phyloP scores from a whole-genome alignment of 2,797 vertebrate species.

The Poecilia wingei region DNA sequence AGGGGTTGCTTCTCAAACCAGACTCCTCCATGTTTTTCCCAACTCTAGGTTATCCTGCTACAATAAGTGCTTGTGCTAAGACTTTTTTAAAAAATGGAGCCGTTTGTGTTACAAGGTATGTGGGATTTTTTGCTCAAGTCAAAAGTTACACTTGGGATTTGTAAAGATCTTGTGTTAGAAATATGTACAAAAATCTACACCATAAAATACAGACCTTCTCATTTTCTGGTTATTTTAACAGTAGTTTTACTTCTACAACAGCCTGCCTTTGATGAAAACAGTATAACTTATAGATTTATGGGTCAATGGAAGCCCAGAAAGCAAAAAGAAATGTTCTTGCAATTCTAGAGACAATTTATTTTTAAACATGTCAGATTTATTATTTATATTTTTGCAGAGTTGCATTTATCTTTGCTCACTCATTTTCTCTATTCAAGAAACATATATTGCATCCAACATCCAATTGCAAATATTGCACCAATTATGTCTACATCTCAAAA shows the following conservation, averaged over 20 bases:
- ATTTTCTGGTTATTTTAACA: neutral
- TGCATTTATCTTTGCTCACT: too few species aligned
- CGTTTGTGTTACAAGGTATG: neutral
- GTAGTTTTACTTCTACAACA: neutral
- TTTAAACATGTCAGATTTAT: neutral
- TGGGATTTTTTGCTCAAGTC: neutral
- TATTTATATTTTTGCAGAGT: too few species aligned
- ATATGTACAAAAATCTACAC: neutral
- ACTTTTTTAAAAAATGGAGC: neutral
- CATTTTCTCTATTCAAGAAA: too few species aligned
- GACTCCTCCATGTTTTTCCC: too few species aligned
- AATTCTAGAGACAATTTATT: neutral
- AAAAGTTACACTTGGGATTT: neutral
- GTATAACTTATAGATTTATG: neutral
- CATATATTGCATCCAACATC: neutral
- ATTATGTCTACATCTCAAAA: neutral
- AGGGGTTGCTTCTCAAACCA: neutral
- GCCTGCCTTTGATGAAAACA: neutral
- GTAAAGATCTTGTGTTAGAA: neutral
- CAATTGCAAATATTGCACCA: neutral
- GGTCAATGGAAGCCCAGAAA: neutral
- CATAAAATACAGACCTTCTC: neutral
- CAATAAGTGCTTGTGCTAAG: neutral
- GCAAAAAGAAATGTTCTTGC: neutral
- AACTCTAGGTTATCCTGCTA: neutral